Conservation (phyloP, 2,113 vertebrate genomes). For the Columba janthina region DNA sequence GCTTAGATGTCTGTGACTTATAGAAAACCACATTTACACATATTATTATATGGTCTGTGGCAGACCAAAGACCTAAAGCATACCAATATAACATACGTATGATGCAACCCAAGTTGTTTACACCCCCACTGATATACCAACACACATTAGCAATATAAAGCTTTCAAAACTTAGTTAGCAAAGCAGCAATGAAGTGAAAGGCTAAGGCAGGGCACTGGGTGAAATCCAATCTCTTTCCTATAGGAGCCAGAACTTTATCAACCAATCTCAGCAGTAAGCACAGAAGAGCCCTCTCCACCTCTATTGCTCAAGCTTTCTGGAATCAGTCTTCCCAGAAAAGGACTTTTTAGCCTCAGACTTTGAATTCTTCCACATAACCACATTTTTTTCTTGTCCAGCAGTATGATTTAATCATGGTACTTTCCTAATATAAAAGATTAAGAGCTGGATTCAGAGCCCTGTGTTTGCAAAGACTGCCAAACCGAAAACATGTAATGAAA, state of each 20-base stretch:
- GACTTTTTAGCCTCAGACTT: background rate
- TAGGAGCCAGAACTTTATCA: background rate
- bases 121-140: background rate
- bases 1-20: background rate
- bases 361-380: background rate
- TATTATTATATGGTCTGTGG: background rate
- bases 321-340: constrained; percentile 8
- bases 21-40: background rate
- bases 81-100: background rate
- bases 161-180: background rate
- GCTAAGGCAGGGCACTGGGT: background rate
- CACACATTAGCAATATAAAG: background rate
- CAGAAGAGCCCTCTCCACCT: background rate
- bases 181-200: background rate
- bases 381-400: background rate
- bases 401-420: background rate
- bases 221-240: background rate
- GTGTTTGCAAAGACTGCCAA: background rate
- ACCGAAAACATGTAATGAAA: background rate
- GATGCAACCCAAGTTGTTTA: background rate
- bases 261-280: background rate
- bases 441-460: background rate
- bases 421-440: background rate
- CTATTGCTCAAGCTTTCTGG: constrained; percentile 15
- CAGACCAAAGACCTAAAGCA: background rate